phyloP scores from a whole-genome alignment of 2,888 invertebrate genomes.

The Lumbricus terrestris region DNA sequence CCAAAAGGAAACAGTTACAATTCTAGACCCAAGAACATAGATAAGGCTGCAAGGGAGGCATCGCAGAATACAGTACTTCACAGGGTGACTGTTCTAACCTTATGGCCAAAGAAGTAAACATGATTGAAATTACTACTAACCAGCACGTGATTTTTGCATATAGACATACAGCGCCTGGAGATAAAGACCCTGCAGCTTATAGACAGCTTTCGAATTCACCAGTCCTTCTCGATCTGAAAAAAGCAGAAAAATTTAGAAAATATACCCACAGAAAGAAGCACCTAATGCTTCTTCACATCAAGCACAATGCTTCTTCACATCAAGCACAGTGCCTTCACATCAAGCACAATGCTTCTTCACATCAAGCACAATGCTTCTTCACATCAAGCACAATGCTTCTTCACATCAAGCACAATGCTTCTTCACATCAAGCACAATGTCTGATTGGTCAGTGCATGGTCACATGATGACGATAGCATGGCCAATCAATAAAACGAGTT shows the following conservation, averaged over 20 bases:
- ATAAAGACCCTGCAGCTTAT: conserved; percentile 51
- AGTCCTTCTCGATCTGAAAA: conserved; percentile 48
- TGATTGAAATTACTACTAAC: conserved; percentile 28
- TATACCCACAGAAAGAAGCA: neutral
- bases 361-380: neutral
- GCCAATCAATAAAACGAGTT: neutral
- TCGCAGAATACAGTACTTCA: neutral
- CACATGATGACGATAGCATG: neutral
- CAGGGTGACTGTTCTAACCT: neutral
- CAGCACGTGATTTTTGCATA: conserved; percentile 47
- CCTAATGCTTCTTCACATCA: neutral
- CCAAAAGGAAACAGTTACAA: neutral
- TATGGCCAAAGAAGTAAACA: neutral
- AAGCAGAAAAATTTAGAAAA: neutral
- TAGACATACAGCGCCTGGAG: conserved; percentile 50
- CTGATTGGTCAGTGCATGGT: neutral
- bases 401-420: neutral
- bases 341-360: too few species aligned
- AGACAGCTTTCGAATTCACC: conserved; percentile 46
- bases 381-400: too few species aligned
- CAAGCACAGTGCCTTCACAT: too few species aligned
- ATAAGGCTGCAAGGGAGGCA: neutral
- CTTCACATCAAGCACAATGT: neutral
- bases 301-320: too few species aligned
- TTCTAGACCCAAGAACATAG: neutral